Percentiles rank a stretch among this genome's conserved stretches.
Conservation (phyloP, 2,113 vertebrate genomes). For the Origma solitaria region DNA sequence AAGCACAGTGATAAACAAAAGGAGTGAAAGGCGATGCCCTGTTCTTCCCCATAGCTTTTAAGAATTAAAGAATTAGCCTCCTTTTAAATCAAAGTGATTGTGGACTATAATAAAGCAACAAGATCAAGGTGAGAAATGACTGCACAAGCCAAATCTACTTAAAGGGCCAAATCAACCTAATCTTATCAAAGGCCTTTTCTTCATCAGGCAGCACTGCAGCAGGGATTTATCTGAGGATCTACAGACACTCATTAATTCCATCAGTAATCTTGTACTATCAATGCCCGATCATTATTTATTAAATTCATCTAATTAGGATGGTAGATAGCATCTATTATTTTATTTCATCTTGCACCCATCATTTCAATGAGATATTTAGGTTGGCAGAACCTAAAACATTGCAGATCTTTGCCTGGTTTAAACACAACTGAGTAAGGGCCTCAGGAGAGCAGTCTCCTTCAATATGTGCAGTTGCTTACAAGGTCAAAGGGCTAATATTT, state of each 20-base stretch:
- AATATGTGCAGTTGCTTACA: background rate
- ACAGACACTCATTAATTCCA: background rate
- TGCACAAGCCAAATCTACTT: background rate
- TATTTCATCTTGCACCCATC: background rate
- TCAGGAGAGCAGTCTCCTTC: background rate
- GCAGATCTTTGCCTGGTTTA: background rate
- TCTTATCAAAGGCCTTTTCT: background rate
- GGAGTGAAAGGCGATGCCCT: background rate
- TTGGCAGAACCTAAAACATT: background rate
- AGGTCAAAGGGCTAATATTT: background rate
- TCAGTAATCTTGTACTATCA: background rate
- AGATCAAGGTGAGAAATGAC: background rate
- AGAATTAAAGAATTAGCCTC: background rate
- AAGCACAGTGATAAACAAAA: background rate
- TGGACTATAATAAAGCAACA: background rate
- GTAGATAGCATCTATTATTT: background rate
- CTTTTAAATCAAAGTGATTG: background rate
- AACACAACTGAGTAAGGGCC: background rate
- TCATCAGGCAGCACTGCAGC: background rate
- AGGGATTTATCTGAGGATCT: background rate
- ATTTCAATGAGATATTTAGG: background rate
- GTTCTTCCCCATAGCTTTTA: background rate
- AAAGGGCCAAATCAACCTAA: background rate
- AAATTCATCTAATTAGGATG: background rate
- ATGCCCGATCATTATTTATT: background rate